Conservation (phyloP, 1,140 invertebrate species). For the Nephotettix cincticeps region DNA sequence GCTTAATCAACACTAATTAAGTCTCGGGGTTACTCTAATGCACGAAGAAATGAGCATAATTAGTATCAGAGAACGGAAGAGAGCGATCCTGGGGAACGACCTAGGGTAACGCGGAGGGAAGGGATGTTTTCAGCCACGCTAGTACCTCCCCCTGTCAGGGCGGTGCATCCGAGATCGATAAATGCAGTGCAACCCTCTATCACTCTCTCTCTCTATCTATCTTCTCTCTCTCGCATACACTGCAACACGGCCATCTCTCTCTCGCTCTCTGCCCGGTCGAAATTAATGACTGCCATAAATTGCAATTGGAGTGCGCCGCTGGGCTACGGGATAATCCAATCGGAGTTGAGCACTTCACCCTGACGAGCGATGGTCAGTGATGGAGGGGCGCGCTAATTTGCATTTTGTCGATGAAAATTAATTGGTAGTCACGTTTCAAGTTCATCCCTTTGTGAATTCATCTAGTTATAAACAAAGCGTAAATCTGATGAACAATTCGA, state of each 20-base stretch:
- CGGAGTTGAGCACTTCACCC: neutral
- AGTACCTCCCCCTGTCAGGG: constrained; percentile 8
- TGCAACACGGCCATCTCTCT: neutral
- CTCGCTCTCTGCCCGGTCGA: neutral
- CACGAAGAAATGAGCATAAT: too few relatives aligned
- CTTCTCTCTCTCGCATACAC: neutral
- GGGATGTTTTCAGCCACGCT: constrained; percentile 8
- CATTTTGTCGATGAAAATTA: too few relatives aligned
- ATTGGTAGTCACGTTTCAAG: too few relatives aligned
- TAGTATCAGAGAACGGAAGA: too few relatives aligned
- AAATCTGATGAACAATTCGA: too few relatives aligned
- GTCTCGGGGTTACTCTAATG: too few relatives aligned
- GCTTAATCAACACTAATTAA: too few relatives aligned
- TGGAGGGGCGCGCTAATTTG: too few relatives aligned
- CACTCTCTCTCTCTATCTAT: neutral
- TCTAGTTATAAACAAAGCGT: too few relatives aligned
- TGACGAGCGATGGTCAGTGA: too few relatives aligned
- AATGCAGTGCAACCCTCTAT: neutral
- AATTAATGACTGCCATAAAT: constrained; percentile 16
- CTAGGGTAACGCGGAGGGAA: constrained; percentile 5
- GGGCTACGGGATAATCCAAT: neutral
- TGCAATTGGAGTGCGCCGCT: constrained; percentile 5
- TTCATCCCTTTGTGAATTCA: too few relatives aligned
- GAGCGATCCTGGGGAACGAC: neutral
- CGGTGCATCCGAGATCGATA: constrained; percentile 10